Base-by-base conservation (phyloP, 1,140 invertebrate genomes). In the Bursaphelenchus mucronatus region DNA sequence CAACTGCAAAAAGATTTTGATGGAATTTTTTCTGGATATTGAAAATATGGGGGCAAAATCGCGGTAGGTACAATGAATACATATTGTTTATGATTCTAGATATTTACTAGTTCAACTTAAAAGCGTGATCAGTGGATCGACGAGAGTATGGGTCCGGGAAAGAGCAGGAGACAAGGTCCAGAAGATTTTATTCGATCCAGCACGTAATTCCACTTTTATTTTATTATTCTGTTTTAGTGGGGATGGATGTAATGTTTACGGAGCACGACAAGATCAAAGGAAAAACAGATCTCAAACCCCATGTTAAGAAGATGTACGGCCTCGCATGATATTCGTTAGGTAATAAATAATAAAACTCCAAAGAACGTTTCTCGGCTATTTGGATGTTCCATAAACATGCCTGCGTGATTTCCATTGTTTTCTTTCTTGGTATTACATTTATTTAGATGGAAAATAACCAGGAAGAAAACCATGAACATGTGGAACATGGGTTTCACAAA, bases 21-120 rank as follows among this genome's bases (percentile, higher is more conserved):
- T 30, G 30, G 30, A 30, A 30, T 21, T 17, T 11, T 53, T 53
- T 53, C 8, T 39, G 8, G 10, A 39, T 47, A n/a, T 11, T 9
- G 46, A 44, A 7, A 5, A 72, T n/a, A n/a, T 74, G 73, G 73
- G 73, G 67, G 73, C 73, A 8, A 74, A 74, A 63, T 74, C 73
- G 40, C 74, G 68, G 73, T 74, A 63, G 58, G 63, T 71, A 46
- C 54, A 21, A 43, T 21, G 13, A 39, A 55, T 44, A 61, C 13
- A 56, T 51, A 13, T 11, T 46, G 51, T 45, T 66, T 6, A 65
- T 64, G 19, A 8, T 63, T 76, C 62, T 41, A 79, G 77, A 57
- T 79, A 81, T 61, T 66, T 81, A 6, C 73, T 80, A 67, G 78
- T 80, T 11, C 68, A 72, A 44, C 43, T 80, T 10, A 74, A 71